Evolutionary conservation across 2,888 invertebrate genomes (phyloP).

Genomic region (Zele albiditarsus): DNA sequence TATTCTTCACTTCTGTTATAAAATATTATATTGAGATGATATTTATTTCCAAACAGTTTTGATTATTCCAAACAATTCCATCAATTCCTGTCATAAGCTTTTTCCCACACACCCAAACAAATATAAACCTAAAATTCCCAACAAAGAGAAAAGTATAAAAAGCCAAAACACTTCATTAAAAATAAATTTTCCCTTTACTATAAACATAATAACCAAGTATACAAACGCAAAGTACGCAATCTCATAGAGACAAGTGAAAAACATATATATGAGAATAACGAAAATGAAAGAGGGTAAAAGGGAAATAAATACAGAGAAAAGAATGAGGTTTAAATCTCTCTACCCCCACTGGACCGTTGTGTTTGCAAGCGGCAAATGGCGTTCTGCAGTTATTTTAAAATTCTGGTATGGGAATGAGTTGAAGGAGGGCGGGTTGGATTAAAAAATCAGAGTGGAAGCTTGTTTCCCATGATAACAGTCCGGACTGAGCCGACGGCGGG

Average conservation of each 20-base stretch:
- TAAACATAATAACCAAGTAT: background rate
- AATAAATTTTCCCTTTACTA: background rate
- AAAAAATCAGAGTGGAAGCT: slow-evolving; percentile 75
- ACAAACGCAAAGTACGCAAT: background rate
- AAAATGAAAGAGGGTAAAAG: slow-evolving; percentile 31
- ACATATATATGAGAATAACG: slow-evolving; percentile 19
- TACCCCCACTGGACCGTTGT: slow-evolving; percentile 54
- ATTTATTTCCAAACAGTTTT: too few relatives aligned
- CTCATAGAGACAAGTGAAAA: background rate
- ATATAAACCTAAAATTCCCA: too few relatives aligned
- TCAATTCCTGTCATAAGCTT: too few relatives aligned
- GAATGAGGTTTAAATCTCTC: slow-evolving; percentile 36
- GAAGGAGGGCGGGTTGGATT: slow-evolving; percentile 64
- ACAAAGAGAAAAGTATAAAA: too few relatives aligned
- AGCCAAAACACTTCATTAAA: background rate
- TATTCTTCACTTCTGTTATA: too few relatives aligned
- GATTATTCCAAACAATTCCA: too few relatives aligned
- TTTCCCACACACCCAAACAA: too few relatives aligned
- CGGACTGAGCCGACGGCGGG: slow-evolving; percentile 55
- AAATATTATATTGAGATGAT: too few relatives aligned
- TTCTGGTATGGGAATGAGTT: slow-evolving; percentile 61
- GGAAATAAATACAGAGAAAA: slow-evolving; percentile 45
- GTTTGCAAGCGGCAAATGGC: slow-evolving; percentile 74
- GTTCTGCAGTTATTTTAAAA: slow-evolving; percentile 74
- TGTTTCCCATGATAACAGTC: slow-evolving; percentile 73